Percentiles rank a stretch among this genome's conserved stretches.
These are phyloP conservation scores for Euplexia lucipara DNA, from an alignment of 2,888 invertebrate species.

Conservation along the genomic window DNA sequence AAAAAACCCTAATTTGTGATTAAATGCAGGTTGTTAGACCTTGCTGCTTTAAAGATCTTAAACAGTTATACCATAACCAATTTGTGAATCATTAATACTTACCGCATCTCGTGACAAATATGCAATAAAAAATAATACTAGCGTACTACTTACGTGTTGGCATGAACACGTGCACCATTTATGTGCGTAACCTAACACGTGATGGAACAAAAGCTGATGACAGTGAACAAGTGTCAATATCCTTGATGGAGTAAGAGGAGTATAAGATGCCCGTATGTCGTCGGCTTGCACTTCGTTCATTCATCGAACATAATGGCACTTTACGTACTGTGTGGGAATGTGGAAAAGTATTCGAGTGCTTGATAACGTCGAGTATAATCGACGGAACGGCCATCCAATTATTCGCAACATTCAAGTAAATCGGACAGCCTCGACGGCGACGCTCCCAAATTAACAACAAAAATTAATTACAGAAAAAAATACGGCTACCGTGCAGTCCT, in stretches of 20 bases:
- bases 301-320: slow-evolving; percentile 82
- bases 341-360: slow-evolving; percentile 57
- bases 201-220: slow-evolving; percentile 84
- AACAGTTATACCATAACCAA: not conserved
- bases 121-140: slow-evolving; percentile 45
- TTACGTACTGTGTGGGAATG: slow-evolving; percentile 80
- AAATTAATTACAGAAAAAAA: slow-evolving; percentile 82
- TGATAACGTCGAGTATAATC: slow-evolving; percentile 24
- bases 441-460: slow-evolving; percentile 79
- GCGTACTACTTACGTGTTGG: slow-evolving; percentile 60
- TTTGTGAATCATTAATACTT: slow-evolving; percentile 20
- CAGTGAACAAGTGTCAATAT: slow-evolving; percentile 88
- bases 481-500: slow-evolving; percentile 80
- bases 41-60: not conserved
- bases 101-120: slow-evolving; percentile 20
- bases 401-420: slow-evolving; percentile 63
- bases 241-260: slow-evolving; percentile 79
- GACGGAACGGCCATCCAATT: slow-evolving; percentile 45
- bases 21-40: not conserved
- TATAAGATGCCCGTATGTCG: slow-evolving; percentile 88
- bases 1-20: not conserved
- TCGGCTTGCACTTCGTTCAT: slow-evolving; percentile 83
- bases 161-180: slow-evolving; percentile 80
- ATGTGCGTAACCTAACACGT: slow-evolving; percentile 84
- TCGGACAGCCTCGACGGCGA: slow-evolving; percentile 65